phyloP scores from a whole-genome alignment of 2,888 invertebrate genomes.

The Tetragnatha montana region DNA sequence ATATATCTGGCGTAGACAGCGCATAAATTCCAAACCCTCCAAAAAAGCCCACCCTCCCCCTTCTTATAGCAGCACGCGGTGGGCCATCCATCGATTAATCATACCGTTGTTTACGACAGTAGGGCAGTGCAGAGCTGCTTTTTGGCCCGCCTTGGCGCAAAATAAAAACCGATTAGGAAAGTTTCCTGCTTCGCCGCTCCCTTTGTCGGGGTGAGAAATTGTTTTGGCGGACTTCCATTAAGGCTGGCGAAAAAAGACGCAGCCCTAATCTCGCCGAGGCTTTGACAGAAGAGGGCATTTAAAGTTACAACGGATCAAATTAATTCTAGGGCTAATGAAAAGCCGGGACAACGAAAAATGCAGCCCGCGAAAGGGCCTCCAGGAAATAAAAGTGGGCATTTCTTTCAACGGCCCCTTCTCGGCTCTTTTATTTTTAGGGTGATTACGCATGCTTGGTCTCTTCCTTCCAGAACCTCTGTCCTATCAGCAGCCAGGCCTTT shows the following conservation, averaged over 20 bases:
- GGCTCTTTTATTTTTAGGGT: no score
- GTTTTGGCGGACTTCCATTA: conserved; percentile 59
- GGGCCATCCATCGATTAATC: conserved; percentile 20
- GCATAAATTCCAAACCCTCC: background rate
- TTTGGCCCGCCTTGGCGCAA: conserved; percentile 21
- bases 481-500: no score
- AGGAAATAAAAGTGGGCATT: no score
- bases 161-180: conserved; percentile 56
- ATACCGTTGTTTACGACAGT: conserved; percentile 33
- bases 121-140: conserved; percentile 10
- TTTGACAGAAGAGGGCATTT: conserved; percentile 28
- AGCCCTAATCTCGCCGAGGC: conserved; percentile 16
- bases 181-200: conserved; percentile 42
- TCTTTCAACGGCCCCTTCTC: no score
- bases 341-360: conserved; percentile 16
- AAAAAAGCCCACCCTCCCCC: no score
- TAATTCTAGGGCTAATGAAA: conserved; percentile 52
- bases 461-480: no score
- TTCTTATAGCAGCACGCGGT: background rate
- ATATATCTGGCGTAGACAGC: no score
- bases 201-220: conserved; percentile 52
- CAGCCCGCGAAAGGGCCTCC: conserved; percentile 27
- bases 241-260: conserved; percentile 28
- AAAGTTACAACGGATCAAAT: conserved; percentile 32
- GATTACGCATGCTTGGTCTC: no score